Evolutionary conservation across 2,888 invertebrate species (phyloP), one percentile per base, ranked within the genome.

Genomic region (Elmis aenea): DNA sequence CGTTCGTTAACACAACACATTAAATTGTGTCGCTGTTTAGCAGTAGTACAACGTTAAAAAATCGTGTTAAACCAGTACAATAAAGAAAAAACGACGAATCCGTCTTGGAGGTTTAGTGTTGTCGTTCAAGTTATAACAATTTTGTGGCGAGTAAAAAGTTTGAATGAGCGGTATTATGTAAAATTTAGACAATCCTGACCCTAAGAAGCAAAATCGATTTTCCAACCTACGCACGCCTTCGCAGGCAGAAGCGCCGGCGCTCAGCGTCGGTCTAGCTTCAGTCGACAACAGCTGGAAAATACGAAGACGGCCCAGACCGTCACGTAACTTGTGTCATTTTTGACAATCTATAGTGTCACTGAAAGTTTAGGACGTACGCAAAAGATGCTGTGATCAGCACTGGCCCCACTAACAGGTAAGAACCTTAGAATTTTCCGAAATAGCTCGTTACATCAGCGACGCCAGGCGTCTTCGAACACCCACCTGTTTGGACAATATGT

Each of bases 221-320:
- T 58, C 49, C 44, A 24, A 24, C 9, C 16, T 16, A 61, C 60
- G 55, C 56, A 59, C 62, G 61, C 61, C 61, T 61, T 60, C 59
- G 57, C 59, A 48, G 31, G 35, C 37, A 37, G 46, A 41, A 46
- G 57, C 57, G 57, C 55, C 55, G 56, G 55, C 57, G 54, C 55
- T 38, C 11, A 34, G 33, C 50, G 50, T 47, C 51, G 50, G 40
- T 37, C 42, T 46, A 44, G 40, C 43, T 28, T 33, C 37, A 48
- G 45, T 37, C 30, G 24, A 46, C 34, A 46, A 39, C 48, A 48
- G 38, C 48, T 45, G 46, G 49, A 48, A 52, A 50, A 52, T n/a
- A 43, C 48, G 46, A 42, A 48, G 52, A 51, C 52, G 54, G 52
- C 50, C 29, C 44, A 39, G 46, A 42, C 47, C 46, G 48, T 47